These are phyloP conservation scores for Thera obeliscata DNA, from an alignment of 2,888 invertebrate genomes.

Conservation along the genomic window DNA sequence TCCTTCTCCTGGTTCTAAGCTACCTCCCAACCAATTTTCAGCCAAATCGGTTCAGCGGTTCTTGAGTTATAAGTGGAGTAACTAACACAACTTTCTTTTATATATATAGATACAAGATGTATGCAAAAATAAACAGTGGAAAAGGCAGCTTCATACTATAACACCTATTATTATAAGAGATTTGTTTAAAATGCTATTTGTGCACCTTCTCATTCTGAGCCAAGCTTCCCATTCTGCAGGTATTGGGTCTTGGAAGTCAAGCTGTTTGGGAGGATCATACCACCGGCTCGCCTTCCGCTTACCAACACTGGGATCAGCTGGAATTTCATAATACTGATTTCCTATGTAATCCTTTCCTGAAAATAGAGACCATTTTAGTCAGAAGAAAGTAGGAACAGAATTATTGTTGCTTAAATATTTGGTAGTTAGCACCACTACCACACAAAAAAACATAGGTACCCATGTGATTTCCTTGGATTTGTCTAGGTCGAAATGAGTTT, in stretches of 20 bases:
- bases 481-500: slow-evolving; percentile 83
- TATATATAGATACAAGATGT: no score
- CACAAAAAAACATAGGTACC: slow-evolving; percentile 58
- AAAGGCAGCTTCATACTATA: no score
- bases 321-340: slow-evolving; percentile 92
- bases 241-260: slow-evolving; percentile 88
- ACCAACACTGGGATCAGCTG: slow-evolving; percentile 86
- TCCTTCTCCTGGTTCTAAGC: no score
- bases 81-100: no score
- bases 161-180: not conserved
- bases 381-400: not conserved
- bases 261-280: slow-evolving; percentile 88
- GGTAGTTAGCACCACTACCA: no score
- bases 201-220: slow-evolving; percentile 87
- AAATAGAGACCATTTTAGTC: slow-evolving; percentile 35
- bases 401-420: no score
- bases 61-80: no score
- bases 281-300: slow-evolving; percentile 88
- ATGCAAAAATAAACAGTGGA: no score
- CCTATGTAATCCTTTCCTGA: slow-evolving; percentile 92
- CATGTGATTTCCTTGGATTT: slow-evolving; percentile 65
- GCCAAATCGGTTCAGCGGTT: no score
- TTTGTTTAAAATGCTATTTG: not conserved
- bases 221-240: slow-evolving; percentile 96
- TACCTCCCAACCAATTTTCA: no score